Evolutionary conservation across 2,888 invertebrate species (phyloP), one percentile per base, ranked within the genome.

Genomic region (Pachymerium ferrugineum): DNA sequence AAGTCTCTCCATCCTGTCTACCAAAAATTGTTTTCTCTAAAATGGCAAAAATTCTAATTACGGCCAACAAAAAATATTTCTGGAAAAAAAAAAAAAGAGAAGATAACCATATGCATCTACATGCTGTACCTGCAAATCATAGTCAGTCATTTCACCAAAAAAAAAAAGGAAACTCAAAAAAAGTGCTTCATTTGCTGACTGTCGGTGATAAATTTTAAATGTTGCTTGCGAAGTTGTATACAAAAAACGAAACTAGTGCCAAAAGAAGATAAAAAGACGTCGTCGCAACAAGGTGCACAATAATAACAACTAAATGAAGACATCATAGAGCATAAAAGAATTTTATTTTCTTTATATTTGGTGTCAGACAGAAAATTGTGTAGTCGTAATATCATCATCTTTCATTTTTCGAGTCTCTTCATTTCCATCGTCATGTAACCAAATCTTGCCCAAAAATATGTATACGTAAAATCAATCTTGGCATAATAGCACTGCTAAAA

Each of bases 351-450:
- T 62, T 62, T 62, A 22, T 62, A 22, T 62, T 28, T 10, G 22
- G 22, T 62, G 62, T 62, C 62, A 62, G 62, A 62, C 28, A 62
- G 62, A 62, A 62, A 62, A 25, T 28, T 28, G n/a, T 62, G 62
- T 62, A 62, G 62, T 62, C 28, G 62, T 62, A 62, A 62, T 62
- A 62, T 62, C 62, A 62, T 62, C 62, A 62, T 62, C 62, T 62
- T 62, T 62, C 62, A 62, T 62, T 62, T n/a, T 62, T n/a, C 25
- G 28, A 62, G 25, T 62, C 28, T 8, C 25, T 25, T 62, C 28
- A 22, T 25, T 62, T 62, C 28, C 28, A 22, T 25, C 28, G 25
- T 25, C 25, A 25, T n/a, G 22, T 28, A 62, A 62, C 62, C 62
- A 62, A 62, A 62, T 62, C 62, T 62, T 62, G 62, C 62, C 62